Percentiles rank a stretch among this genome's conserved stretches.
phyloP scores from a whole-genome alignment of 2,113 vertebrate genomes.

The Clarias batrachus region DNA sequence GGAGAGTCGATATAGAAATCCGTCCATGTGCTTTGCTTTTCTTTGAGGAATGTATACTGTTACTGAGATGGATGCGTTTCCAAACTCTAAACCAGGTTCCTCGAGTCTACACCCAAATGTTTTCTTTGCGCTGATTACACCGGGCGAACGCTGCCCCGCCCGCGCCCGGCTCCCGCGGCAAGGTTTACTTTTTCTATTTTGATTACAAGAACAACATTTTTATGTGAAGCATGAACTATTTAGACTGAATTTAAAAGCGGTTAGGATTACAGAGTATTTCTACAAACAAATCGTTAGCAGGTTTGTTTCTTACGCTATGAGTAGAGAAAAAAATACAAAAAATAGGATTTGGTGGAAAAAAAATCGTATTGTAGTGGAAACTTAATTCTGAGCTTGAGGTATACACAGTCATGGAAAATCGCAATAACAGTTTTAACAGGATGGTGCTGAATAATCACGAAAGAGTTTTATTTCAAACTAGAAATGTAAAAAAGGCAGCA shows the following conservation, averaged over 20 bases:
- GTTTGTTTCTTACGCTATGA: background rate
- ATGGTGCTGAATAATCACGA: background rate
- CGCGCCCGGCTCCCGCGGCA: background rate
- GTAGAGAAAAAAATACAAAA: too few relatives aligned
- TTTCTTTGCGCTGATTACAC: background rate
- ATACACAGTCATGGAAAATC: background rate
- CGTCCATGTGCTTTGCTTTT: conserved; percentile 8
- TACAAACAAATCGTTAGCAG: background rate
- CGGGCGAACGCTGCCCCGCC: background rate
- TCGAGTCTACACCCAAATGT: background rate
- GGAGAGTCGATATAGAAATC: conserved; percentile 32
- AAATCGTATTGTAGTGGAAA: background rate
- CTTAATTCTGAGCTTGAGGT: background rate
- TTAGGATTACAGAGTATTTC: background rate
- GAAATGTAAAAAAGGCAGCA: background rate
- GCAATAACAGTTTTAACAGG: background rate
- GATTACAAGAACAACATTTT: background rate
- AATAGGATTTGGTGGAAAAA: too few relatives aligned
- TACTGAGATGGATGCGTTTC: background rate
- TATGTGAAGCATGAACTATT: background rate
- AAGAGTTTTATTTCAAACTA: background rate
- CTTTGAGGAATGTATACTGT: conserved; percentile 58
- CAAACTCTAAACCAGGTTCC: background rate
- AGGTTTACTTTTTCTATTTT: background rate
- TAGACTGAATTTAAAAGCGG: background rate